Base-by-base conservation (phyloP, 2,888 invertebrate species). In the Agrochola macilenta region DNA sequence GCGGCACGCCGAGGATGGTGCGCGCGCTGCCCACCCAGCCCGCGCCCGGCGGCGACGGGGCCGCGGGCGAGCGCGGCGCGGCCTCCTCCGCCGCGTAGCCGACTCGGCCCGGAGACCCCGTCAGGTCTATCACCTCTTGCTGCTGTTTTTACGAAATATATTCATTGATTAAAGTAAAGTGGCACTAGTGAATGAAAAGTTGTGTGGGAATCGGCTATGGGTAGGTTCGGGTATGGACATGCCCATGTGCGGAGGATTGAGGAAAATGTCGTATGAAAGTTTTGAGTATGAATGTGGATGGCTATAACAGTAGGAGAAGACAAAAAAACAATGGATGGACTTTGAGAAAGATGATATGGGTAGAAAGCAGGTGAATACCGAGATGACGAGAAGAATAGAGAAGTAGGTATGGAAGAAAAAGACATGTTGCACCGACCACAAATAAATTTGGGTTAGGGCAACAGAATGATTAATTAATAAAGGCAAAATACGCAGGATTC, bases 101-200 rank as follows among this genome's bases (percentile, higher is more conserved):
- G 11, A 73, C 70, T 12, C 85, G 88, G 7, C 90, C 89, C 64
- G 93, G 92, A 4, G 95, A 91, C 49, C 92, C 93, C 7, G 96
- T 96, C 75, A 96, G 85, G 85, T 96, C 96, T 79, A 96, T 96
- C 43, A 96, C 94, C 66, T 93, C 94, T 30, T 94, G 93, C 93
- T 95, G 91, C 30, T 69, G 20, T n/a, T 39, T 69, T 60, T 39
- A n/a, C 60, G n/a, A 60, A 68, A 60, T 69, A 57, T 57, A 69
- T 52, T 52, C 5, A 30, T 35, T 52, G 14, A 30, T 30, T 35
- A 5, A 30, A 5, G 52, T 68, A 49, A 49, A 49, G 23, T 52
- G 30, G 23, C 2, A 35, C 9, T 23, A 9, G 58, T 58, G 26
- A 26, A 5, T 58, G 26, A 26, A 58, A 14, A 52, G 23, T 35